phyloP scores from a whole-genome alignment of 2,113 vertebrate species.

The Theristicus caerulescens region DNA sequence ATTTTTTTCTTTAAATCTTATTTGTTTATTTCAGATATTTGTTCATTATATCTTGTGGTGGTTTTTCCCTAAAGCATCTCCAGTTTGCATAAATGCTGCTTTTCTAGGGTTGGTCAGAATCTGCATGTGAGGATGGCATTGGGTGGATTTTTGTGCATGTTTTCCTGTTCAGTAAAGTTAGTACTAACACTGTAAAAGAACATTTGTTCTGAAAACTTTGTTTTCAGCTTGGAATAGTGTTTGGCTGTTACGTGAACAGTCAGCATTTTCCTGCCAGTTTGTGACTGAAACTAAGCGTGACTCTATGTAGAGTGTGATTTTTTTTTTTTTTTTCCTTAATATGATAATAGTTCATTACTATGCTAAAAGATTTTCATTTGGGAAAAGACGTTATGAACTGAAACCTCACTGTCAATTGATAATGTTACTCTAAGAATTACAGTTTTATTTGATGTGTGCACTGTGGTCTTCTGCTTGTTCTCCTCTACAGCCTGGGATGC shows the following conservation, averaged over 20 bases:
- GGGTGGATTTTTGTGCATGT: not conserved
- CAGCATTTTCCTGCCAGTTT: not conserved
- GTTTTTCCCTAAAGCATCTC: not conserved
- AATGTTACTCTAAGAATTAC: not conserved
- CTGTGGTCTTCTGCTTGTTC: not conserved
- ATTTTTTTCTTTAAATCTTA: not conserved
- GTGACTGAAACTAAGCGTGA: not conserved
- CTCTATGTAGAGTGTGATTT: accelerated
- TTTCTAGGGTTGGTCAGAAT: not conserved
- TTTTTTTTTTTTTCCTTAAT: not conserved
- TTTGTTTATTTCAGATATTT: not conserved
- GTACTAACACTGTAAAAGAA: not conserved
- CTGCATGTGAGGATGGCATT: not conserved
- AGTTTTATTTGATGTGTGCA: not conserved
- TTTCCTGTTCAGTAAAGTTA: not conserved
- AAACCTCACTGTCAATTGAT: not conserved
- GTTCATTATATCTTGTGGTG: not conserved
- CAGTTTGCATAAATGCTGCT: not conserved
- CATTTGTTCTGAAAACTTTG: not conserved
- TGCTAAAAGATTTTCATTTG: not conserved
- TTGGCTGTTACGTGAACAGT: not conserved
- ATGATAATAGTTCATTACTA: not conserved
- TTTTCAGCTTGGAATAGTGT: not conserved
- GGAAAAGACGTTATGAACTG: not conserved
- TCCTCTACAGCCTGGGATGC: not conserved